Percentiles rank a stretch among this genome's conserved stretches.
Evolutionary conservation across 1,140 invertebrate species (phyloP).

Genomic region (Drosophila punjabiensis): DNA sequence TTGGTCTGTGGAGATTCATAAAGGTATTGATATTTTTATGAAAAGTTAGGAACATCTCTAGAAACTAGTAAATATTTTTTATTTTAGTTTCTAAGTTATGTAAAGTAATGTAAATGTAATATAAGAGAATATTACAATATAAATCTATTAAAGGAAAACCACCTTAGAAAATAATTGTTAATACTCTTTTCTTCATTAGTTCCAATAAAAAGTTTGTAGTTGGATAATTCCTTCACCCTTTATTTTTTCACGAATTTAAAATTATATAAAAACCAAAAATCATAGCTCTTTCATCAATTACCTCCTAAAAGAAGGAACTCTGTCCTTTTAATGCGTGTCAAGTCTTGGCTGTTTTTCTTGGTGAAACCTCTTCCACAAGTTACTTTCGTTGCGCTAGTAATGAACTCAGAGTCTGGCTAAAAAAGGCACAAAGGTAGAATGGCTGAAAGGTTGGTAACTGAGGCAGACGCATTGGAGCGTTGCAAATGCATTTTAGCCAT

Average conservation of each 20-base stretch:
- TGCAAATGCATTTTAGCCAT: slow-evolving; percentile 76
- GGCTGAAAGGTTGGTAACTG: slow-evolving; percentile 9
- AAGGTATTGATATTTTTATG: neutral
- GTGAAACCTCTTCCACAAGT: slow-evolving; percentile 33
- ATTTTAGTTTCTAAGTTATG: no score
- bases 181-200: neutral
- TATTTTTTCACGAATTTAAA: neutral
- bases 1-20: neutral
- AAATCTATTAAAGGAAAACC: neutral
- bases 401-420: slow-evolving; percentile 18
- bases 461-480: slow-evolving; percentile 41
- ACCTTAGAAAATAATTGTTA: no score
- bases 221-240: no score
- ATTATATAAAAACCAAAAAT: neutral
- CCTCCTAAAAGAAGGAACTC: neutral
- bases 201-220: neutral
- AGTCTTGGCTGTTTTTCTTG: slow-evolving; percentile 15
- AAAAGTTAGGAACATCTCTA: neutral
- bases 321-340: slow-evolving; percentile 15
- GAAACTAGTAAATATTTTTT: neutral
- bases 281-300: neutral
- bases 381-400: slow-evolving; percentile 46
- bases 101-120: no score
- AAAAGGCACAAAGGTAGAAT: slow-evolving; percentile 1
- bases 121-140: no score